Evolutionary conservation across 2,888 invertebrate species (phyloP), one percentile per base, ranked within the genome.

Genomic region (Hemaris fuciformis): DNA sequence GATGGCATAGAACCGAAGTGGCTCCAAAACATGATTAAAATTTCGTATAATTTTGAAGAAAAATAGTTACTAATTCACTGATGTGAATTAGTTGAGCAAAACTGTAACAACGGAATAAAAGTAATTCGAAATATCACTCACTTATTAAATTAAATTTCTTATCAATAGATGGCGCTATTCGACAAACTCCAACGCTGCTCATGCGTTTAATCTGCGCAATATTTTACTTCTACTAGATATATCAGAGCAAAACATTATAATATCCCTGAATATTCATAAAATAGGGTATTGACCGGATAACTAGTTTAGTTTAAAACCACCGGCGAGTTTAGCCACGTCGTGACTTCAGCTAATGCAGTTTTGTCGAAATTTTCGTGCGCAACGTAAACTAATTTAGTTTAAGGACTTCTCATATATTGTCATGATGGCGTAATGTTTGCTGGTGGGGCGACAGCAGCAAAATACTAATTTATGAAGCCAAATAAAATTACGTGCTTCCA

Each of bases 321-420:
- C 6, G 31, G 18, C 23, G 46, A 34, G 34, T 23, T 59, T 34
- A 34, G 34, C 59, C n/a, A 46, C 46, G 22, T 22, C 34, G 34
- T 59, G 59, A 45, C 70, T 64, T 66, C 70, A 62, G 46, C 57
- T 63, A 74, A 72, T 71, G 69, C 65, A 72, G 69, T 74, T 74
- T 72, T 59, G 67, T 58, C 53, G 23, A 60, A 72, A 70, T 69
- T 69, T 72, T 60, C 59, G 66, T 63, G 65, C 69, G 68, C 62
- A 58, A 61, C 62, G 60, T 60, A 63, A 64, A 67, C 64, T 61
- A 70, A 69, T 70, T 70, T 68, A 63, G 65, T 62, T 71, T 63
- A 62, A 63, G 45, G 57, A 67, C 57, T 62, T 53, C 62, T 61
- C 63, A 65, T 63, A 38, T 38, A 62, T 43, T 43, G 43, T 43